Base-by-base conservation (phyloP, 2,888 invertebrate species). In the Pardosa pseudoannulata region DNA sequence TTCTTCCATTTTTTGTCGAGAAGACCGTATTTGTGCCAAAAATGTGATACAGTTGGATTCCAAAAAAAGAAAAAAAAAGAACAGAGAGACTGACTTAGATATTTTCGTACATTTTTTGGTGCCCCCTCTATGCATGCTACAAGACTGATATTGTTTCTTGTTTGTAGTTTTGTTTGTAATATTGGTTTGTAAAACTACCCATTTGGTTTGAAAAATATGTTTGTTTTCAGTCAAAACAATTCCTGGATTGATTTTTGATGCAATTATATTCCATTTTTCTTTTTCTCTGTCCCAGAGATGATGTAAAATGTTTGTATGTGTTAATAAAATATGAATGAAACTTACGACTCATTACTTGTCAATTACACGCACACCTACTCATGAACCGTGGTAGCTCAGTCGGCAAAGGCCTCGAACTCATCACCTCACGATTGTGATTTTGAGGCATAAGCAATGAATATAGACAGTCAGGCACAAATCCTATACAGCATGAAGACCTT, bases 1-100 rank as follows among this genome's bases (percentile, higher is more conserved):
- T 82, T 82, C 82, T 82, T 82, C 75, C 71, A 76, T 41, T 50
- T 39, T 82, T n/a, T n/a, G n/a, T n/a, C n/a, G n/a, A 71, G 76
- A 82, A 64, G 62, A 75, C 62, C 70, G 28, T 28, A 5, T 50
- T 64, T 82, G 82, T 82, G 82, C 82, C 82, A 82, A 82, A 82
- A n/a, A n/a, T 70, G 75, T 82, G 75, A 82, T 76, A 73, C 67
- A 80, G 56, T 50, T 56, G n/a, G n/a, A 80, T 82, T 82, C 71
- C 75, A 65, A 68, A 76, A n/a, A n/a, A n/a, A n/a, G n/a, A n/a
- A n/a, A n/a, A n/a, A n/a, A n/a, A n/a, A n/a, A n/a, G n/a, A n/a
- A n/a, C 32, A 70, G 9, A 9, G 1, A 31, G 23, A 32, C 67
- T 67, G 67, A 19, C 32, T 65, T 31, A 56, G 23, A 16, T 56